phyloP scores from a whole-genome alignment of 2,113 vertebrate genomes.

The Neolamprologus brichardi region DNA sequence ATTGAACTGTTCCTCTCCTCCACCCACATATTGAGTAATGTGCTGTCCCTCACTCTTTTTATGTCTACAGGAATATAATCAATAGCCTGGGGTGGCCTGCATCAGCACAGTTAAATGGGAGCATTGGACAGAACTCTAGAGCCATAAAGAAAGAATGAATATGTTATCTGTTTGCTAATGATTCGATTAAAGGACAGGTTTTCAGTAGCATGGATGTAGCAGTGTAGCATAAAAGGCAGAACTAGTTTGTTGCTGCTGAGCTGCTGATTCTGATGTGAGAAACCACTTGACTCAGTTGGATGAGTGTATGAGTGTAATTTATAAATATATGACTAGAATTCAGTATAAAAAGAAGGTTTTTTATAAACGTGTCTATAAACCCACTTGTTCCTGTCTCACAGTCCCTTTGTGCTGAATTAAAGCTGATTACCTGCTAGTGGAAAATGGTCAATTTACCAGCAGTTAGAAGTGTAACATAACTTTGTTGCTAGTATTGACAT shows the following conservation, averaged over 20 bases:
- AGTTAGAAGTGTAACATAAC: background rate
- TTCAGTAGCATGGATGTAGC: background rate
- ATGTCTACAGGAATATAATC: slow-evolving; percentile 23
- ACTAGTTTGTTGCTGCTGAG: background rate
- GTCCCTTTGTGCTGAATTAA: background rate
- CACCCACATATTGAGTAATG: slow-evolving; percentile 31
- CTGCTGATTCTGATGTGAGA: background rate
- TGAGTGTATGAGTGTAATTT: background rate
- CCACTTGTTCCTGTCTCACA: background rate
- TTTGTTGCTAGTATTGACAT: background rate
- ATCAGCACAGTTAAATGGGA: slow-evolving; percentile 25
- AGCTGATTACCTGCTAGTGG: background rate
- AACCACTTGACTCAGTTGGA: background rate
- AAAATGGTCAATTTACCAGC: background rate
- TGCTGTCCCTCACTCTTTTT: slow-evolving; percentile 34
- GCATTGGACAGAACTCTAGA: background rate
- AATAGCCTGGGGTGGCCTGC: slow-evolving; percentile 12
- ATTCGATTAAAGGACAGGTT: background rate
- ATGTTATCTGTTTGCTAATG: background rate
- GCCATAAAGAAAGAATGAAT: background rate
- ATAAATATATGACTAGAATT: background rate
- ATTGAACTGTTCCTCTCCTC: slow-evolving; percentile 24
- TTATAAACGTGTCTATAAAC: background rate
- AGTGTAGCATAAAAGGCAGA: background rate
- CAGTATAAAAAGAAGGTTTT: background rate